phyloP scores from a whole-genome alignment of 1,140 invertebrate species.

The Hylaeus anthracinus region DNA sequence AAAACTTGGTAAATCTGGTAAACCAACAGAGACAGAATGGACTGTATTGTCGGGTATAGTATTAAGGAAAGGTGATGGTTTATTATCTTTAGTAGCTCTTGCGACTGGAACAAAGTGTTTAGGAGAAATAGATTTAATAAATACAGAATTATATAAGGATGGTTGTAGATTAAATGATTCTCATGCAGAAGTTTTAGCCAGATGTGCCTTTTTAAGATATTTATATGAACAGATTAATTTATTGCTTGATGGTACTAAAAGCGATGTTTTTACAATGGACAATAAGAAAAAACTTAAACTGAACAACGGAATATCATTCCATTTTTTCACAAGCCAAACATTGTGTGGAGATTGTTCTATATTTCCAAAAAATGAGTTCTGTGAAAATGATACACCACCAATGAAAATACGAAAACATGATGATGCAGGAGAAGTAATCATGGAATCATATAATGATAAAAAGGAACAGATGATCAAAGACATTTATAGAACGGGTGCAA shows the following conservation, averaged over 20 bases:
- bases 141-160: constrained; percentile 83
- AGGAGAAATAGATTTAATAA: constrained; percentile 81
- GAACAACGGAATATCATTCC: constrained; percentile 86
- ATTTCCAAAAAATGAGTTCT: constrained; percentile 82
- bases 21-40: constrained; percentile 90
- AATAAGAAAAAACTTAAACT: constrained; percentile 78
- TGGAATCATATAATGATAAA: constrained; percentile 54
- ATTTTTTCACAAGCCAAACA: constrained; percentile 92
- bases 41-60: constrained; percentile 90
- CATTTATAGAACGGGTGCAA: constrained; percentile 93
- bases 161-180: constrained; percentile 93
- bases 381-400: constrained; percentile 22
- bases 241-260: constrained; percentile 71
- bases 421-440: constrained; percentile 64
- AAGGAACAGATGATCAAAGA: constrained; percentile 76
- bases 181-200: constrained; percentile 94
- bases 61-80: constrained; percentile 76
- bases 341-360: constrained; percentile 98
- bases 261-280: constrained; percentile 77
- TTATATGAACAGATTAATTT: constrained; percentile 85
- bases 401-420: constrained; percentile 63
- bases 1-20: constrained; percentile 89
- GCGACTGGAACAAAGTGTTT: constrained; percentile 96
- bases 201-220: constrained; percentile 91
- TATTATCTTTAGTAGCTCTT: constrained; percentile 87